Evolutionary conservation across 2,888 invertebrate genomes (phyloP), one percentile per base, ranked within the genome.

Genomic region (Hirtodrosophila histrioides): DNA sequence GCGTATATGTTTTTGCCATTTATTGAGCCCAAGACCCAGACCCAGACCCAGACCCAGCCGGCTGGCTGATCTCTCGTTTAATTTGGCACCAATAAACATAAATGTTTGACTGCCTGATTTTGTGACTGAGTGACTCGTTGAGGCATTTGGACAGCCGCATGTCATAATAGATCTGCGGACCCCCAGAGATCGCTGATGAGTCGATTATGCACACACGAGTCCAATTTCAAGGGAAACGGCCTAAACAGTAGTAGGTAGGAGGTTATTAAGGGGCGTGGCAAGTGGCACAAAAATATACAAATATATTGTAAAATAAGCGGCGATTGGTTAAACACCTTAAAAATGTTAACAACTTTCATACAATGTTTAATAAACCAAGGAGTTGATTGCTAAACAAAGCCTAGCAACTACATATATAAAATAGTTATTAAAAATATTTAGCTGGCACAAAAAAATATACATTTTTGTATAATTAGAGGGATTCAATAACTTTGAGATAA

Each of bases 71-170:
- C 64, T 68, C 57, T 62, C 72, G 67, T 66, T 86, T 68, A 76
- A 83, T 83, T 80, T 78, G 78, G 67, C 63, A 65, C 68, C 57
- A 57, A 65, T 67, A 72, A 78, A 70, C 58, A 78, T 81, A 67
- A 87, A 87, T 78, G 60, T 44, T 58, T 23, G 33, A 46, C 35
- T 57, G 44, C 45, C 50, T 72, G 53, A 31, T 8, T 66, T 53
- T 60, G 37, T 65, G 73, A 60, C 39, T 44, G 45, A 67, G 46
- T 41, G 41, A 36, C 41, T 49, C 40, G 46, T 5, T 53, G 40
- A 33, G 40, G 43, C 41, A 29, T 46, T 54, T 68, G 61, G 75
- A 71, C 67, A 60, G 50, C 49, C 61, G 41, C 57, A 66, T 75
- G 87, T 78, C 85, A 78, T 78, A 77, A 87, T 72, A 54, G 37